A percentile compares a stretch with the other conserved stretches of the same genome.
phyloP scores from a whole-genome alignment of 1,140 invertebrate genomes.

The Scaptodrosophila lebanonensis region DNA sequence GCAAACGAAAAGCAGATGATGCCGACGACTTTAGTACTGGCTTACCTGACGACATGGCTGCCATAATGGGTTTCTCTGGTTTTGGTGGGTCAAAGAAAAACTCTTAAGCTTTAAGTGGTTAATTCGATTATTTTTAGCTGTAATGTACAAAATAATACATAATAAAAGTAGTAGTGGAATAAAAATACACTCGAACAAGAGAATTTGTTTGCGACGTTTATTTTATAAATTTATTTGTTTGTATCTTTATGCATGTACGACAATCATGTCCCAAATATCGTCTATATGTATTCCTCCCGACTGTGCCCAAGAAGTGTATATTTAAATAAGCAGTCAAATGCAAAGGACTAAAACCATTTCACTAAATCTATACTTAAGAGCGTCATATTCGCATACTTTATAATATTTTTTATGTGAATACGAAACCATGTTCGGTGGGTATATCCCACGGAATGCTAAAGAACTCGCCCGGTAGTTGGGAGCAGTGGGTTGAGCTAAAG shows the following conservation, averaged over 20 bases:
- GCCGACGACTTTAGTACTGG: constrained; percentile 80
- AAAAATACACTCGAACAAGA: constrained; percentile 28
- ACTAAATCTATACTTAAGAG: constrained; percentile 48
- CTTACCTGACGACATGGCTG: constrained; percentile 90
- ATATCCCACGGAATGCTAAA: constrained; percentile 82
- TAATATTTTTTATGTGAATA: constrained; percentile 61
- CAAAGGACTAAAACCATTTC: constrained; percentile 54
- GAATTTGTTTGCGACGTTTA: constrained; percentile 68
- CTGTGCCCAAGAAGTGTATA: constrained; percentile 61
- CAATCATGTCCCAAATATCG: constrained; percentile 57
- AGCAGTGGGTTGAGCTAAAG: constrained; percentile 91
- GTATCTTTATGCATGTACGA: constrained; percentile 43
- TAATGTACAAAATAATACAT: constrained; percentile 28
- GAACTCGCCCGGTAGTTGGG: constrained; percentile 83
- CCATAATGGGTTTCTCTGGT: constrained; percentile 98
- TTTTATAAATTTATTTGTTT: constrained; percentile 42
- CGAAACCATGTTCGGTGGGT: constrained; percentile 73
- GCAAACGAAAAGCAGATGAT: constrained; percentile 91
- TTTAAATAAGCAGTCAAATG: constrained; percentile 65
- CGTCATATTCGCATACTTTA: constrained; percentile 24
- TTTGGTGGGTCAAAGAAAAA: constrained; percentile 94
- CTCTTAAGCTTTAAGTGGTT: constrained; percentile 50
- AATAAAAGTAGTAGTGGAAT: constrained; percentile 23
- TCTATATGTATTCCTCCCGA: constrained; percentile 39
- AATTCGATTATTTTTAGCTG: constrained; percentile 21